Base-by-base conservation (phyloP, 2,888 invertebrate genomes). In the Lordiphosa andalusiaca region DNA sequence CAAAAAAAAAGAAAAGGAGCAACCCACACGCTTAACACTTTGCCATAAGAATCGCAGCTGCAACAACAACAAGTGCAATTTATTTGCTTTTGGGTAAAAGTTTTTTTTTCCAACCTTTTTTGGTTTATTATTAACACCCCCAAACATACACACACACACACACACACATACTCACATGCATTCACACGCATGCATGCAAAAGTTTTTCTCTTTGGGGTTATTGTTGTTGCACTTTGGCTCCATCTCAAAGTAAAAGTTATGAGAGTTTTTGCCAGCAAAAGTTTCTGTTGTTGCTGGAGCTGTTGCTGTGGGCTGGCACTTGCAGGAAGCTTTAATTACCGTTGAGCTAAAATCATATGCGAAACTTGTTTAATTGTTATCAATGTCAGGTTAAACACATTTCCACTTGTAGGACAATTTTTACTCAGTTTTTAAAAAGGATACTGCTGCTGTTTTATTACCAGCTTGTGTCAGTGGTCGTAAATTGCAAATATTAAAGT, bases 161-260 rank as follows among this genome's bases (percentile, higher is more conserved):
- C 30, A 36, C n/a, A 50, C 33, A 30, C 21, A 36, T 12, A 42
- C 30, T 33, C n/a, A 50, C 30, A 39, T 25, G 47, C 35, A 50
- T 35, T 33, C 6, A 44, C 38, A 42, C 25, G 41, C 33, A 38
- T 49, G 30, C 30, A 49, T 38, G 44, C 19, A 44, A 23, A 85
- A 85, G 73, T 85, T 85, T 60, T 58, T 51, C 55, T 77, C 69
- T 75, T 75, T 77, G 44, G 41, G 81, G 58, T 60, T 80, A 72
- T 85, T 77, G 81, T 80, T 80, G 66, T 49, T 42, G 67, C 67
- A 73, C 75, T 78, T 68, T 68, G 61, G 67, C 71, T 46, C 46
- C 61, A 53, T 57, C 69, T 75, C 84, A 78, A 85, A 83, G 85
- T 69, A 85, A 85, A 78, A 78, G 77, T 78, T 78, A 78, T 85